phyloP scores from a whole-genome alignment of 2,113 vertebrate species.

The Oreochromis aureus region DNA sequence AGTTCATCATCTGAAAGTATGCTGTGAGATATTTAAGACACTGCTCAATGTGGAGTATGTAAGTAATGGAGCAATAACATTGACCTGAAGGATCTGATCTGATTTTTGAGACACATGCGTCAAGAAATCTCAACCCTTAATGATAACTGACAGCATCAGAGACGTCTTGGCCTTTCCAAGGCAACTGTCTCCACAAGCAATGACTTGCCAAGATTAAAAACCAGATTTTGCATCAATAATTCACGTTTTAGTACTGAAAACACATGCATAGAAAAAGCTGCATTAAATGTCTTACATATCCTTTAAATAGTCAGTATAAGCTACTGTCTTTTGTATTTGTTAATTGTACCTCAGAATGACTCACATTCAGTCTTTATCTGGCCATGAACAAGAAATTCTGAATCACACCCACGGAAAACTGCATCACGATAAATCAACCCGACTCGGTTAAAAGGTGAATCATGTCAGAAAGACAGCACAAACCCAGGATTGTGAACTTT shows the following conservation, averaged over 20 bases:
- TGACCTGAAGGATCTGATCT: background rate
- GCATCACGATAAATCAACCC: background rate
- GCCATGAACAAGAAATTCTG: background rate
- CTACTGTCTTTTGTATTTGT: background rate
- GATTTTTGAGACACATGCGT: background rate
- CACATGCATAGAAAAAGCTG: background rate
- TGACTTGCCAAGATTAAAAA: background rate
- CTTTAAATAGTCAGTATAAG: background rate
- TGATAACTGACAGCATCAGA: background rate
- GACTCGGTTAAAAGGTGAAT: background rate
- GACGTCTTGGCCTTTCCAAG: background rate
- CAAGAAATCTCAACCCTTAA: background rate
- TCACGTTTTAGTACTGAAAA: background rate
- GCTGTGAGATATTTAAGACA: background rate
- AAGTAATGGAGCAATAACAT: background rate
- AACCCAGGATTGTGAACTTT: background rate
- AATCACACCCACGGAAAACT: background rate
- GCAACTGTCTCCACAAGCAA: background rate
- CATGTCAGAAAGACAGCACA: background rate
- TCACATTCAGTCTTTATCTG: background rate
- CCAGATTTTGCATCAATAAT: background rate
- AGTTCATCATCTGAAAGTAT: background rate
- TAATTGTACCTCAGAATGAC: background rate
- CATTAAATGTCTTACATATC: background rate
- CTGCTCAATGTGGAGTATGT: background rate